Evolutionary conservation across 1,140 invertebrate species (phyloP), one percentile per base, ranked within the genome.

Genomic region (Protaetia brevitarsis): DNA sequence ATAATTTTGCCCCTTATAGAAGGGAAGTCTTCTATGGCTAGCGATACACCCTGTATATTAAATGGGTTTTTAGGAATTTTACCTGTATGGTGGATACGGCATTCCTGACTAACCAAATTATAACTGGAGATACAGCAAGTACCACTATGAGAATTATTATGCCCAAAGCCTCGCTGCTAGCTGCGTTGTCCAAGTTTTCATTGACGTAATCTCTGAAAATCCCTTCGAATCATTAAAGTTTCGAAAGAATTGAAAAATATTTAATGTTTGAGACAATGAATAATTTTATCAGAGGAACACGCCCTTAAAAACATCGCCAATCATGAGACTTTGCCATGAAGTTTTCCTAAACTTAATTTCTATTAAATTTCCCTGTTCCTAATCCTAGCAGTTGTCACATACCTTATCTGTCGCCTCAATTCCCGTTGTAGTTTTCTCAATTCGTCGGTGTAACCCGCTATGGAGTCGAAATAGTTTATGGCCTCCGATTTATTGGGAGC

Each of bases 41-140:
- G n/a, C n/a, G n/a, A n/a, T n/a, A n/a, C n/a, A n/a, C n/a, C 29
- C 56, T n/a, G n/a, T n/a, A n/a, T n/a, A n/a, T n/a, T n/a, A n/a
- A n/a, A n/a, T n/a, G n/a, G n/a, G n/a, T n/a, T n/a, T n/a, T n/a
- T n/a, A n/a, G n/a, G n/a, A n/a, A n/a, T n/a, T n/a, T 3, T 75
- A 91, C 90, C 84, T 93, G 90, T 76, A 94, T 93, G 1, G 91
- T 94, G 6, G 89, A 88, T 5, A 93, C 91, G 16, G 91, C 91
- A 76, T 92, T 93, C 37, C 88, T 83, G 0, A 94, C 90, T 11
- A 94, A 77, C 59, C 90, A 86, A 28, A 94, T 93, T 61, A 94
- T 94, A 57, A 93, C 86, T 0, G 92, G 92, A 0, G 91, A 93
- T 1, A 94, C 86, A 3, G 91, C 83, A 1, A 93, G 82, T 1